Base-by-base conservation (phyloP, 2,113 vertebrate species). In the Saguinus imperator region DNA sequence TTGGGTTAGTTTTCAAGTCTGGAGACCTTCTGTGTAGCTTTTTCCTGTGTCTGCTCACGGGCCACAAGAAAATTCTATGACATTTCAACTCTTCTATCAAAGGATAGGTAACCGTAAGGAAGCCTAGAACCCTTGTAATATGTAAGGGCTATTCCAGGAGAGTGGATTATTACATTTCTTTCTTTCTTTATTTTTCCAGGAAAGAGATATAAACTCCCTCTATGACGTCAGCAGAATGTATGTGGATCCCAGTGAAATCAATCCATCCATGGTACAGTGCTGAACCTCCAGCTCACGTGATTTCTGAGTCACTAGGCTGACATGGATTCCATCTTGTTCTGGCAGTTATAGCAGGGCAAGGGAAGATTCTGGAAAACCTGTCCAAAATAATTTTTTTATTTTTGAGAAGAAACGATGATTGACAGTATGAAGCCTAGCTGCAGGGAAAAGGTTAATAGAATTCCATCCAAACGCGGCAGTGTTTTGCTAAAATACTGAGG, bases 221-320 rank as follows among this genome's bases (percentile, higher is more conserved):
- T 99, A 99, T 70, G 99, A 99, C 0, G 97, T 99, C 95, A 99
- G 99, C 95, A 99, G 99, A 97, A 99, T 99, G 82, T 99, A 99
- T 2, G 99, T 99, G 98, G 99, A 99, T 48, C 99, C 99, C 55
- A 99, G 99, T 66, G 99, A 99, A 98, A 99, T 99, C 83, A 99
- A 99, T 27, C 99, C 99, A 17, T 98, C 99, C 27, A 98, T 99
- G 99, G 99, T 99, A 99, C 1, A 98, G 80, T 72, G 4, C 93
- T 61, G 0, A 13, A 9, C 5, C 3, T 55, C 32, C 8, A 52
- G 0, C 12, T 27, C 61, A 37, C 3, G 12, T 35, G n/a, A 2
- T 13, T 10, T 20, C n/a, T 20, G 35, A 2, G 35, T 37, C 55
- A 1, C 3, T 20, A 25, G 64, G 27, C 4, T 7, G 52, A 52